Base-by-base conservation (phyloP, 2,888 invertebrate genomes). In the Mythimna albipuncta region DNA sequence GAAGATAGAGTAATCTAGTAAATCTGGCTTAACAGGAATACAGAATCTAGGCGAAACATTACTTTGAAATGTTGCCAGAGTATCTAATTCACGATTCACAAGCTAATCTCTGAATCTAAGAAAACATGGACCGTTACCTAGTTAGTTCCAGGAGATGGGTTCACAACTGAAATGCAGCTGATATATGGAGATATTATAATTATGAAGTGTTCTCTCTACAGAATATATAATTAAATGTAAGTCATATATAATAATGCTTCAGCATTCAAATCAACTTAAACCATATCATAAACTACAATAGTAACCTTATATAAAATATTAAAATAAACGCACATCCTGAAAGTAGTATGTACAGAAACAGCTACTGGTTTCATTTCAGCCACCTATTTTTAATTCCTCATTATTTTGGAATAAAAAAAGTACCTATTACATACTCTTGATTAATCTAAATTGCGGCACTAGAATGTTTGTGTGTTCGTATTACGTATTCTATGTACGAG, bases 91-190 rank as follows among this genome's bases (percentile, higher is more conserved):
- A 32, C 19, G 47, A 77, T 76, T 77, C 44, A 65, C 32, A 80
- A 62, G n/a, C 41, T 65, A 41, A 71, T 70, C 41, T 64, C 7
- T 79, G 70, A 83, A 84, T 87, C 75, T 77, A 61, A 74, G 77
- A 75, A 79, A 57, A 66, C 50, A 61, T 50, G 6, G 0, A 41
- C 21, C n/a, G 19, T 44, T 50, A 57, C 35, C 32, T 55, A 57
- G 19, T 65, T 13, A 44, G 13, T 52, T 55, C 59, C 50, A n/a
- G 41, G 10, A 61, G 47, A 61, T 58, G 47, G 9, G 21, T 21
- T 32, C 1, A n/a, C 44, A 21, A 26, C 35, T 54, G 35, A 72
- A 75, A 65, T 47, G 5, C 32, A 13, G 11, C 41, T 21, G 2
- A 2, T n/a, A 41, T 41, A 69, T 32, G 11, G 54, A 68, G 4